These are phyloP conservation scores for Guaruba guarouba DNA, from an alignment of 2,113 vertebrate genomes.

Conservation along the genomic window DNA sequence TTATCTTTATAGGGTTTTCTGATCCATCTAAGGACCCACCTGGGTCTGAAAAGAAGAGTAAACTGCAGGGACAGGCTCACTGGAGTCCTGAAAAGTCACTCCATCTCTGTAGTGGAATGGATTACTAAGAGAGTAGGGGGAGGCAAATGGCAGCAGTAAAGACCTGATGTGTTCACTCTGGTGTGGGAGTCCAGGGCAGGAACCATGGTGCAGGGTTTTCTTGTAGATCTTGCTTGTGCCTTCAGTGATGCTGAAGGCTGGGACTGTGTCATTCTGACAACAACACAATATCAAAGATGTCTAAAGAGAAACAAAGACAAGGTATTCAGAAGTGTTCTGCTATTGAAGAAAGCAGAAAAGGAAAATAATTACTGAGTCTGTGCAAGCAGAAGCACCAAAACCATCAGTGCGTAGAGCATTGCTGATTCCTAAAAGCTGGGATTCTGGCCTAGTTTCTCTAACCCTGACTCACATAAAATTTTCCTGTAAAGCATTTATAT, in stretches of 20 bases:
- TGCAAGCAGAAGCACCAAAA: neutral
- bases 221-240: neutral
- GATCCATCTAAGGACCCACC: neutral
- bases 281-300: neutral
- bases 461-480: neutral
- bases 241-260: neutral
- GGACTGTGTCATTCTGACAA: neutral
- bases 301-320: neutral
- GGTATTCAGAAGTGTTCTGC: neutral
- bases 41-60: neutral
- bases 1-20: neutral
- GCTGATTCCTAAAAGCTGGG: neutral
- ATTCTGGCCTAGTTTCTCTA: neutral
- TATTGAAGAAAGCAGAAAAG: neutral
- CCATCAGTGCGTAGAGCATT: neutral
- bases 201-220: neutral
- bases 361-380: neutral
- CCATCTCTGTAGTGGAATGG: neutral
- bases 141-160: neutral
- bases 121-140: neutral
- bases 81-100: neutral
- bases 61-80: neutral
- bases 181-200: neutral
- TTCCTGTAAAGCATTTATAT: neutral
- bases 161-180: neutral